A percentile compares a stretch with the other conserved stretches of the same genome.
These are phyloP conservation scores for Solen grandis DNA, from an alignment of 1,140 invertebrate species.

Conservation along the genomic window DNA sequence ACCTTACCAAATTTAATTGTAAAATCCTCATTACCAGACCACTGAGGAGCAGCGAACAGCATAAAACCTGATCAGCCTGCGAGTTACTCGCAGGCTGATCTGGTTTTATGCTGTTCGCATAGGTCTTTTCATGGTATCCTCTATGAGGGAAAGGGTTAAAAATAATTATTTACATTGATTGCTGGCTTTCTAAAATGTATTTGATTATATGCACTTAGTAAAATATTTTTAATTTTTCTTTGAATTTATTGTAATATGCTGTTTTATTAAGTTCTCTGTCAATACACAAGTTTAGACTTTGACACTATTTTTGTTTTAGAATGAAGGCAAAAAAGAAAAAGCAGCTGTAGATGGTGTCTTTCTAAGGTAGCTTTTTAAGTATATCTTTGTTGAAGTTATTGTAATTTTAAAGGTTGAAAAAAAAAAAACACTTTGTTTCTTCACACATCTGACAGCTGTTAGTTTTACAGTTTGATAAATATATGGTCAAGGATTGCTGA, in stretches of 20 bases:
- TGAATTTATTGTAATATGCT: neutral
- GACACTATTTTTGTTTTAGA: constrained; percentile 62
- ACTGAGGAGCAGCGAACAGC: too few species aligned
- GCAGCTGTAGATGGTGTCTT: constrained; percentile 94
- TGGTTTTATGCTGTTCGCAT: too few species aligned
- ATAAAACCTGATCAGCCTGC: too few species aligned
- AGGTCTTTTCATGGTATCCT: too few species aligned
- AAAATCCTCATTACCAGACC: too few species aligned
- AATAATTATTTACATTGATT: constrained; percentile 23
- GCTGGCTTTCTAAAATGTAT: neutral
- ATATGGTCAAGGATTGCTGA: neutral
- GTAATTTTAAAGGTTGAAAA: neutral
- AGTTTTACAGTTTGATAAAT: neutral
- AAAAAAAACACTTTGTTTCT: neutral
- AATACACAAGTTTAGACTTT: neutral
- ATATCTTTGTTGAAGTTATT: neutral
- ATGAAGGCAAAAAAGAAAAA: constrained; percentile 83
- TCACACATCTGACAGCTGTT: neutral
- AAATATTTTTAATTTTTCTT: neutral
- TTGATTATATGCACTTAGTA: neutral
- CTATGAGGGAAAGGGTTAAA: too few species aligned
- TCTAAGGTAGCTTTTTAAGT: constrained; percentile 82
- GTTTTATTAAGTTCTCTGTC: neutral
- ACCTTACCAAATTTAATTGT: too few species aligned
- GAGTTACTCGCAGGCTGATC: too few species aligned